Percentiles rank a stretch among this genome's conserved stretches.
These are phyloP conservation scores for Penaeus monodon DNA, from an alignment of 2,888 invertebrate genomes.

Conservation along the genomic window DNA sequence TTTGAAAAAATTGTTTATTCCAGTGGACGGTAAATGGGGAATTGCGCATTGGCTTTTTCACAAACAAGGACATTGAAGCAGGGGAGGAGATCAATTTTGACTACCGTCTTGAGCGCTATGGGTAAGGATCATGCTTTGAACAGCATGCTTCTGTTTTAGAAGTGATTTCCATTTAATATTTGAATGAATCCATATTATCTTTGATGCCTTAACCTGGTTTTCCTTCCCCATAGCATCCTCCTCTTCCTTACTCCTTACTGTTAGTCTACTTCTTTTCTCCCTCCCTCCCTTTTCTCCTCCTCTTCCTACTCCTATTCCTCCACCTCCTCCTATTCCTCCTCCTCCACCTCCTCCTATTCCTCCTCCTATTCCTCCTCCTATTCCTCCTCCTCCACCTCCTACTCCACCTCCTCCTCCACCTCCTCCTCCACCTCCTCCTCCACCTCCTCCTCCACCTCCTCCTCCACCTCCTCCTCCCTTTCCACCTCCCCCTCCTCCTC, in stretches of 20 bases:
- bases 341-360: no score
- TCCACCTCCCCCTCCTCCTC: no score
- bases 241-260: neutral
- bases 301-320: no score
- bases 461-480: no score
- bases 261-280: neutral
- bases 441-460: no score
- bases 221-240: neutral
- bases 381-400: no score
- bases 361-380: no score
- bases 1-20: constrained; percentile 64
- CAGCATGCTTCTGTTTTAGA: neutral
- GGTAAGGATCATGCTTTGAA: constrained; percentile 74
- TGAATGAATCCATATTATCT: neutral
- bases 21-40: constrained; percentile 90
- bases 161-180: no score
- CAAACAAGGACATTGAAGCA: constrained; percentile 82
- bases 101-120: constrained; percentile 93
- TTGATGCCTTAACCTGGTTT: neutral
- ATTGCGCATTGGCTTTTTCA: constrained; percentile 96
- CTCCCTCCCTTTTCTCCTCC: no score
- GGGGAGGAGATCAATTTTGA: constrained; percentile 99
- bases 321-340: no score
- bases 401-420: no score
- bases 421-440: no score